A percentile compares a stretch with the other conserved stretches of the same genome.
Conservation (phyloP, 1,140 invertebrate genomes). For the Tetragnatha versicolor region DNA sequence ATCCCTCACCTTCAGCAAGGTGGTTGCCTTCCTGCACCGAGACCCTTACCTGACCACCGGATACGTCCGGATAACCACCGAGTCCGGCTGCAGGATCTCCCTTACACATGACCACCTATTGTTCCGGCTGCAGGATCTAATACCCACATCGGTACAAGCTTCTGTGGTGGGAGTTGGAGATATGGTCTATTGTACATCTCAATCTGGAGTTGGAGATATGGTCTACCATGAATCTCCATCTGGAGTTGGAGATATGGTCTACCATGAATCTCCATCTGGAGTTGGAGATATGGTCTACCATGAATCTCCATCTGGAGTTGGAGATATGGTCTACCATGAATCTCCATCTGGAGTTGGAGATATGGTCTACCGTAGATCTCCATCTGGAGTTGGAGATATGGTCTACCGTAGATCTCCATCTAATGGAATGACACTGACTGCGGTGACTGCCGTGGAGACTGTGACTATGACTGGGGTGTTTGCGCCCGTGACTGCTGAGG, state of each 20-base stretch:
- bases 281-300: constrained; percentile 62
- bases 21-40: constrained; percentile 87
- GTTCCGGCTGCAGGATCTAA: constrained; percentile 45
- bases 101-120: constrained; percentile 88
- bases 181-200: constrained; percentile 53
- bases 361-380: constrained; percentile 54
- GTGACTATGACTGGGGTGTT: constrained; percentile 72
- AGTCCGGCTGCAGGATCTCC: constrained; percentile 73
- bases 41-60: constrained; percentile 66
- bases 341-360: constrained; percentile 60
- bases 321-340: constrained; percentile 60
- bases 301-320: neutral
- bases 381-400: constrained; percentile 65
- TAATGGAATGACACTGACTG: neutral
- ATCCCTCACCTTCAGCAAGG: constrained; percentile 79
- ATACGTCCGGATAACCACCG: constrained; percentile 71
- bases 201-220: constrained; percentile 64
- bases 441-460: neutral
- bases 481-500: constrained; percentile 85
- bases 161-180: constrained; percentile 68
- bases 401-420: neutral
- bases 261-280: neutral
- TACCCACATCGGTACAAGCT: constrained; percentile 68
- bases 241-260: constrained; percentile 64
- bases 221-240: neutral